Percentiles rank a stretch among this genome's conserved stretches.
Conservation (phyloP, 2,888 invertebrate species). For the Thymelicus sylvestris region DNA sequence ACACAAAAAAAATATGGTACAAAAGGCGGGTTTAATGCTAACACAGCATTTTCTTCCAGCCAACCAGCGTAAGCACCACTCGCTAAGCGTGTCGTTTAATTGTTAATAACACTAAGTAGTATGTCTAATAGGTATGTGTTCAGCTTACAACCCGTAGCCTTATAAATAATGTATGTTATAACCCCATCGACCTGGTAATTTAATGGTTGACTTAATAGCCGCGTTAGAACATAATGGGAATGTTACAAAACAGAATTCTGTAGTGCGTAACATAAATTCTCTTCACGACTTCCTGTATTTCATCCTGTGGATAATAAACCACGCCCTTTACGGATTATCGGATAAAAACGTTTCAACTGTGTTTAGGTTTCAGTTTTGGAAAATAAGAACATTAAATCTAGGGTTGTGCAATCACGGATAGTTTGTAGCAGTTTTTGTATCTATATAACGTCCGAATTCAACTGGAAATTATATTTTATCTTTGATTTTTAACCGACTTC, state of each 20-base stretch:
- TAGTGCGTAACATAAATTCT: conserved; percentile 11
- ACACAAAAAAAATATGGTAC: no score
- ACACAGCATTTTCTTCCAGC: no score
- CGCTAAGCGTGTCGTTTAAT: not conserved
- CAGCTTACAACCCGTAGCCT: not conserved
- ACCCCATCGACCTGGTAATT: conserved; percentile 9
- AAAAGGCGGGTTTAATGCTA: no score
- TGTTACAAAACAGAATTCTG: conserved; percentile 21
- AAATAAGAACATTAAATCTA: no score
- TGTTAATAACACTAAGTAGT: not conserved
- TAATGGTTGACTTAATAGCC: conserved; percentile 22
- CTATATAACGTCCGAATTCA: no score
- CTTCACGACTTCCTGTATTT: conserved; percentile 24
- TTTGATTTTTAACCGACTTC: no score
- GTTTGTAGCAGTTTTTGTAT: not conserved
- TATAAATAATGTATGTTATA: conserved; percentile 1
- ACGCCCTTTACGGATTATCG: conserved; percentile 15
- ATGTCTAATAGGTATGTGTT: not conserved
- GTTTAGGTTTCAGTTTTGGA: not conserved
- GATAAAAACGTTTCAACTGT: not conserved
- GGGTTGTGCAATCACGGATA: no score
- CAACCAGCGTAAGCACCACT: no score
- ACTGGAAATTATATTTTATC: not conserved
- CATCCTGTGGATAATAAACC: conserved; percentile 11
- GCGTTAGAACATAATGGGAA: conserved; percentile 18